Evolutionary conservation across 2,113 vertebrate genomes (phyloP), one percentile per base, ranked within the genome.

Genomic region (Barbus barbus): DNA sequence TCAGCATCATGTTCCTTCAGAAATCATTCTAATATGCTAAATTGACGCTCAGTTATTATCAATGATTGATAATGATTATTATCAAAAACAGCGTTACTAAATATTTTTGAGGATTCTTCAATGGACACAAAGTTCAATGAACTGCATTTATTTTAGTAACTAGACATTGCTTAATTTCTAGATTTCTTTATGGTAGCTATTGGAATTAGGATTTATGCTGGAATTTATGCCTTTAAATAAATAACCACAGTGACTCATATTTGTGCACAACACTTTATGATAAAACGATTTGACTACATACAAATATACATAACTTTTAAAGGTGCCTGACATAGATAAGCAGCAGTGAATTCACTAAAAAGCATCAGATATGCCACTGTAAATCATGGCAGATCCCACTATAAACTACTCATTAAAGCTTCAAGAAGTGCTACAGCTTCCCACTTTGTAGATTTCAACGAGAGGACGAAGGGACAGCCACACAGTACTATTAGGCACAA

Each of bases 221-320:
- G 67, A 72, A 48, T 13, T 36, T 38, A 22, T 36, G 3, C n/a
- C 1, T 26, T 46, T 12, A 77, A 79, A 58, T 24, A 87, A 13
- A 77, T 3, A 44, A 71, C 3, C 63, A n/a, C 28, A 80, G 11
- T 44, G 33, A 78, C 36, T 41, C 16, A 6, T 24, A 76, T 63
- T 60, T 46, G 65, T n/a, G 61, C 76, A 78, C 77, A 88, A 48
- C 76, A 81, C 77, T 86, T 88, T 84, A 88, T 88, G 84, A 86
- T 82, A 86, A 84, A 88, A 78, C n/a, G 41, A 86, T 73, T 73
- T 28, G 74, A 86, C 84, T 81, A 83, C 84, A 86, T 88, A 88
- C 84, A 88, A 84, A 86, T 82, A 82, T 88, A 88, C 84, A 88
- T 61, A 44, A 74, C 58, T 82, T 71, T 78, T 72, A 65, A 81